Evolutionary conservation across 1,140 invertebrate genomes (phyloP), one percentile per base, ranked within the genome.

Genomic region (Metaphire vulgaris): DNA sequence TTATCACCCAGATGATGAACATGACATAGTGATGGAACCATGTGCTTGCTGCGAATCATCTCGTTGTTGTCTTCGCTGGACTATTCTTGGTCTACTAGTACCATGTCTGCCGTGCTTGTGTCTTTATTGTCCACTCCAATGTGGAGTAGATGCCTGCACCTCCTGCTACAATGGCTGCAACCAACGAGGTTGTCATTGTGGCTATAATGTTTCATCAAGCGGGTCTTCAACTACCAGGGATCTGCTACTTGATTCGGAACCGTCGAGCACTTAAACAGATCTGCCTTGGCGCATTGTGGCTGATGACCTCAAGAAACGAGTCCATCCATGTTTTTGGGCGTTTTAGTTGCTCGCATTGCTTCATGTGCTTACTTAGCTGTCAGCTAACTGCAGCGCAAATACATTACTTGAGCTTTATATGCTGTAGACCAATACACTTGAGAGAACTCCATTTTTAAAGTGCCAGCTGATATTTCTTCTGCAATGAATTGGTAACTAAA

Each of bases 41-140:
- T 95, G 93, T 85, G 92, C 92, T 71, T 95, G 92, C 86, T 85
- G 82, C 74, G 78, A 78, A 12, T 79, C 79, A 31, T 91, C 92
- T 0, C 89, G 90, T 76, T 88, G 90, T 79, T 88, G 88, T 26
- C 89, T 91, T 78, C 89, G 94, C 72, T 95, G 94, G 93, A 90
- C 91, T 76, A 95, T 93, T 85, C 89, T 97, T 81, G 90, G 89
- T 29, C 90, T 92, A 29, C 88, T 95, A 79, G 89, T 93, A 41
- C 85, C 93, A 79, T 83, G 82, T 79, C 89, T 97, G 85, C 95
- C 95, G 77, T 96, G 94, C 86, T 88, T 97, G 76, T 91, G 92
- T 85, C 92, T 92, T 83, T 97, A 97, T 87, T 96, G 93, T 92
- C 95, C 95, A 74, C 89, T 95, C 83, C 90, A 91, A 81, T 92